Conservation (phyloP, 2,888 invertebrate species). For the Tipula lateralis region DNA sequence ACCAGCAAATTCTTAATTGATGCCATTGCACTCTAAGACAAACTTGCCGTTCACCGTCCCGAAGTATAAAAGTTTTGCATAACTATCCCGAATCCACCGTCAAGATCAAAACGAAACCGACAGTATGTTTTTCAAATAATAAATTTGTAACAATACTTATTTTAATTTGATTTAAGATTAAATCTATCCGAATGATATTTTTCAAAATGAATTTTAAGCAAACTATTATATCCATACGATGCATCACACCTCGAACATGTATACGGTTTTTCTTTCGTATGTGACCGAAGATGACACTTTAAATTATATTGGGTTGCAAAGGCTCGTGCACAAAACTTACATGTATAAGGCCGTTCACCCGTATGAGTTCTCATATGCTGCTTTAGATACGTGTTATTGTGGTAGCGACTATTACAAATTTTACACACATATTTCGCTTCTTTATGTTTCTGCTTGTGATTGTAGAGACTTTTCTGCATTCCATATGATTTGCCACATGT, state of each 20-base stretch:
- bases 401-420: conserved; percentile 30
- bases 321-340: conserved; percentile 27
- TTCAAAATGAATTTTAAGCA: conserved; percentile 31
- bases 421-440: conserved; percentile 26
- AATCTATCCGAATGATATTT: conserved; percentile 30
- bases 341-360: conserved; percentile 31
- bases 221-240: conserved; percentile 30
- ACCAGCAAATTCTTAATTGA: too few species aligned
- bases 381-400: conserved; percentile 31
- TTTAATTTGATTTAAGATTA: neutral
- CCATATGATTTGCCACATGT: conserved; percentile 31
- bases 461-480: conserved; percentile 31
- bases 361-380: conserved; percentile 31
- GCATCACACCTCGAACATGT: conserved; percentile 27
- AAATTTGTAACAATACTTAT: neutral
- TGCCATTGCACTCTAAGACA: too few species aligned
- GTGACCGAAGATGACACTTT: conserved; percentile 29
- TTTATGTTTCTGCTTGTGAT: conserved; percentile 31
- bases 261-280: conserved; percentile 33
- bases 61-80: too few species aligned
- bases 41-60: too few species aligned
- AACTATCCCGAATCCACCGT: too few species aligned
- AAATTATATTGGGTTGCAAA: conserved; percentile 30
- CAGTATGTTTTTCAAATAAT: too few species aligned
- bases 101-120: too few species aligned